Evolutionary conservation across 2,797 vertebrate genomes (phyloP), one percentile per base, ranked within the genome.

Genomic region (Luscinia luscinia): DNA sequence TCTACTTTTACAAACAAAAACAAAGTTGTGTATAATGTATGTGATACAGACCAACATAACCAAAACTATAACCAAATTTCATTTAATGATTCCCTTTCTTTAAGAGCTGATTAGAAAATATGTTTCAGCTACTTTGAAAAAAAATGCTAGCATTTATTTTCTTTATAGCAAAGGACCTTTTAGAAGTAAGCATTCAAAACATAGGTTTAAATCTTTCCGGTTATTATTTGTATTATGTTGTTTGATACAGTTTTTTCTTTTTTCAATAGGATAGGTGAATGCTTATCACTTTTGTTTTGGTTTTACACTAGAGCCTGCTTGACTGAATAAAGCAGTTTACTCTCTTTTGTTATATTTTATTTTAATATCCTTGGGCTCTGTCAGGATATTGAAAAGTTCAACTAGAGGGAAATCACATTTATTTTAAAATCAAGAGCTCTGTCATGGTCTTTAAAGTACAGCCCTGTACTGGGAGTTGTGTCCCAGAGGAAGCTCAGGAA

Each of bases 331-430:
- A 89, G 24, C 48, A 75, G n/a, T 30, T 85, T 58, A 20, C n/a
- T 80, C 13, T 79, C 40, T 41, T 79, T 86, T 69, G 32, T 48
- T 72, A 77, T 16, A 5, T 80, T 94, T 87, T 52, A 49, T 77
- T 92, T 89, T 85, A 69, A 68, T 40, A 38, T 78, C 54, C 58
- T 69, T 40, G 19, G 30, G 18, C n/a, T 89, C 38, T 80, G 75
- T 82, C 49, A 92, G 46, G 75, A 52, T 94, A 74, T 62, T 85
- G 75, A 80, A 70, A 96, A 85, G 49, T 85, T 79, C 87, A 54
- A 57, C 90, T 89, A 72, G 49, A 83, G 54, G 72, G 78, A 93
- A 95, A 95, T 64, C 38, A n/a, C 40, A 34, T 75, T 85, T 32
- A 0, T 51, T 93, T 89, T 72, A 85, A 94, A 92, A 87, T 54